Percentiles rank a stretch among this genome's conserved stretches.
Evolutionary conservation across 2,797 vertebrate species (phyloP).

Genomic region (Taeniopygia guttata): DNA sequence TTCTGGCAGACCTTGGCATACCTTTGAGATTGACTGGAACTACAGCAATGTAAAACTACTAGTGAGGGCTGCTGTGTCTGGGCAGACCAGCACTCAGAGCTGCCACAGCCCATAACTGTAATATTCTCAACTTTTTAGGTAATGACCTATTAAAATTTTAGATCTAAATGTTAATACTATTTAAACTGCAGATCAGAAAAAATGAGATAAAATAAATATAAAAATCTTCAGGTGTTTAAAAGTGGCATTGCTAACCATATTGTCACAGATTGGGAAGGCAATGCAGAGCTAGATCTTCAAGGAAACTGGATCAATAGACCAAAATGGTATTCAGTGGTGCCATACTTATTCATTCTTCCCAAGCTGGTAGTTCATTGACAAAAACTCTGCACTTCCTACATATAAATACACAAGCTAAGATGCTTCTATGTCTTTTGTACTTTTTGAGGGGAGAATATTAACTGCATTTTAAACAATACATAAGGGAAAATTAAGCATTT

Average conservation of each 20-base stretch:
- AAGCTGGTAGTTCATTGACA: background rate
- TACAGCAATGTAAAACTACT: background rate
- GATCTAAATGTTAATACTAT: background rate
- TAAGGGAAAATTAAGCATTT: constrained; percentile 18
- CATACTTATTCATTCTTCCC: background rate
- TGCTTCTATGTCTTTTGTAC: background rate
- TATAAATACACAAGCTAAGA: background rate
- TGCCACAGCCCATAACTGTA: background rate
- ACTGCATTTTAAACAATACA: constrained; percentile 23
- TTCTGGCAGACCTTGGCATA: background rate
- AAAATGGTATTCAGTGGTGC: background rate
- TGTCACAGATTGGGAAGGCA: background rate
- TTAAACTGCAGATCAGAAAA: background rate
- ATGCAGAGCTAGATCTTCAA: background rate
- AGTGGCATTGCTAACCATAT: background rate
- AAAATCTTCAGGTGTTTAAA: background rate
- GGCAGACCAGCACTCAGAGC: background rate
- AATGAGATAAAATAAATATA: background rate
- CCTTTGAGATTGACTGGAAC: background rate
- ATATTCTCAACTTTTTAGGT: background rate
- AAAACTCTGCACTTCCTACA: background rate
- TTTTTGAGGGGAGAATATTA: background rate
- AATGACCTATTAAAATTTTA: background rate
- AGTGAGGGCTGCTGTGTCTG: background rate
- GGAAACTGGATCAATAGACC: background rate